These are phyloP conservation scores for Fukomys damarensis DNA, from an alignment of 2,113 vertebrate genomes.

Conservation along the genomic window DNA sequence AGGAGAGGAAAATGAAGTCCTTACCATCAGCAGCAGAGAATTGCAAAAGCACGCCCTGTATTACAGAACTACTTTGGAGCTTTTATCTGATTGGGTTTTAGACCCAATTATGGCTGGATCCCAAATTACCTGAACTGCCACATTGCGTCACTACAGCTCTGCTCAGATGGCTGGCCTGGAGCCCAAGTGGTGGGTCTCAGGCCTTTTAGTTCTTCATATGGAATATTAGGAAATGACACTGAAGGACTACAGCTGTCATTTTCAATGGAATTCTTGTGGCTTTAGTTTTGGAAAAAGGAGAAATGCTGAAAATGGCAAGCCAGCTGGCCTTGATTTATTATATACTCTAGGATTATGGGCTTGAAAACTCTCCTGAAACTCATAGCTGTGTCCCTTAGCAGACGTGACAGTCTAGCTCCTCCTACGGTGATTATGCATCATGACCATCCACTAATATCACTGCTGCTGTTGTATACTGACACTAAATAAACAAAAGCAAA, in stretches of 20 bases:
- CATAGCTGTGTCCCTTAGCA: not conserved
- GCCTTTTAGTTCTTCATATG: not conserved
- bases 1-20: not conserved
- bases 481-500: not conserved
- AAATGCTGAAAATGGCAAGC: not conserved
- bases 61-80: not conserved
- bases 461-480: not conserved
- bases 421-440: accelerated
- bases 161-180: not conserved
- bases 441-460: not conserved
- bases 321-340: not conserved
- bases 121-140: not conserved
- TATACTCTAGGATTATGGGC: not conserved
- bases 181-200: not conserved
- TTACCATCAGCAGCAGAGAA: not conserved
- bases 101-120: not conserved
- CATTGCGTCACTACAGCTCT: accelerated
- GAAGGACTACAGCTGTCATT: not conserved
- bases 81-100: not conserved
- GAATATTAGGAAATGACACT: not conserved
- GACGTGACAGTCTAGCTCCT: not conserved
- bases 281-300: not conserved
- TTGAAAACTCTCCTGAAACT: not conserved
- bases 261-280: not conserved
- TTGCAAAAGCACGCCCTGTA: not conserved